Evolutionary conservation across 2,113 vertebrate genomes (phyloP), one percentile per base, ranked within the genome.

Genomic region (Mesoclemmys tuberculata): DNA sequence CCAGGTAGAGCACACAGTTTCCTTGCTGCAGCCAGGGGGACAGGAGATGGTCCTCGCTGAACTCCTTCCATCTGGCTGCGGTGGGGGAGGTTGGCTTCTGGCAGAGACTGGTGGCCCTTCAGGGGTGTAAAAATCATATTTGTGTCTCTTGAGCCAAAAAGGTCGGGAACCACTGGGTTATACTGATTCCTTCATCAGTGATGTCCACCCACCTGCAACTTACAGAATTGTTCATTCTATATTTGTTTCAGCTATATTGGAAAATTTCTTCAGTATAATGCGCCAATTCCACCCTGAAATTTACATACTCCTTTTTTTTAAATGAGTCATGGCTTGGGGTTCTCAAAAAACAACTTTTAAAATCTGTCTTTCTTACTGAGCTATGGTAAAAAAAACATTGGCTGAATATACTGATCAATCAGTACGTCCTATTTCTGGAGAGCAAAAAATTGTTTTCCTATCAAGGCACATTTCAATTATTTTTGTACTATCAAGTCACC

Each of bases 271-370:
- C 27, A 87, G 82, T 46, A 77, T 52, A 56, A 3, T 80, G 85
- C 46, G 92, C 29, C 11, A 12, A 18, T 84, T 90, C 48, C 83
- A 71, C 79, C 12, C 13, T 86, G n/a, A 64, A 41, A 5, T 93
- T 79, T n/a, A 29, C 52, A 27, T 19, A 52, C 51, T 74, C 3
- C 6, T 84, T 84, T 86, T 58, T 52, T 87, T 92, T 84, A 78
- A 85, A 79, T 21, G 2, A 3, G 0, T 0, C 5, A 49, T n/a
- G 82, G 68, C n/a, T 80, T 58, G 75, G 27, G 58, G 35, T 92
- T 79, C 8, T 80, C 16, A 19, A 74, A 68, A 85, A 74, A 77
- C 9, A 1, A 14, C 61, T 68, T 68, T n/a, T n/a, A 68, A 68
- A 61, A 84, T 11, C 26, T 96, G 89, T 94, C 58, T 80, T 7